phyloP scores from a whole-genome alignment of 2,888 invertebrate genomes.

The Ganaspis brasiliensis region DNA sequence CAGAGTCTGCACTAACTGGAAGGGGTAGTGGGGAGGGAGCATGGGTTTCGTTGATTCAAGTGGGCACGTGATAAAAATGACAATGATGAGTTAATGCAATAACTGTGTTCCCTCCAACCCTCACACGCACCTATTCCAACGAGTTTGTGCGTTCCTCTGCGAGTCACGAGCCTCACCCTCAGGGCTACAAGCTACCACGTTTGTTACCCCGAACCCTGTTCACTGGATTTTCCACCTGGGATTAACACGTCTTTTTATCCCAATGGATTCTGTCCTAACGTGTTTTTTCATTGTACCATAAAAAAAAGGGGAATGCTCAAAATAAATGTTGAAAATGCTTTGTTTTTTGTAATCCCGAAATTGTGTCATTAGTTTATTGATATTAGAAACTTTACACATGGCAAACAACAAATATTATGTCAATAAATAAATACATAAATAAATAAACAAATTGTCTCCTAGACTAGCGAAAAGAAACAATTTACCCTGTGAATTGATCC shows the following conservation, averaged over 20 bases:
- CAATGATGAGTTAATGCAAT: conserved; percentile 80
- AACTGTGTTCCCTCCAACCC: conserved; percentile 75
- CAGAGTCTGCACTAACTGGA: conserved; percentile 16
- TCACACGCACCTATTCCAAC: conserved; percentile 41
- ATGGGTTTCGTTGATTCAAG: conserved; percentile 74
- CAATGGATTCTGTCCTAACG: conserved; percentile 25
- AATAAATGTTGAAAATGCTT: no score
- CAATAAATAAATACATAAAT: no score
- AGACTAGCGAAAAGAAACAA: no score
- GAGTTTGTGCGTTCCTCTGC: conserved; percentile 1
- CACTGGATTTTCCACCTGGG: conserved; percentile 27
- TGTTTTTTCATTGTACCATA: conserved; percentile 19
- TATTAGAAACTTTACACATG: no score
- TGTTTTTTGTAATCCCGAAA: no score
- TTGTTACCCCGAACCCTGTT: conserved; percentile 17
- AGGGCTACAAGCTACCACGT: conserved; percentile 27
- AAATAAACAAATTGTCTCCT: no score
- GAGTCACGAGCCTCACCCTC: conserved; percentile 9
- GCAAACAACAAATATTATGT: no score
- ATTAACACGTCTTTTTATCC: conserved; percentile 35
- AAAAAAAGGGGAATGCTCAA: no score
- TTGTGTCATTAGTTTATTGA: no score
- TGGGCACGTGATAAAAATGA: conserved; percentile 79
- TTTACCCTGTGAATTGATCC: no score
- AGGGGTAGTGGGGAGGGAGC: conserved; percentile 29